phyloP scores from a whole-genome alignment of 1,140 invertebrate species.

The Trichonephila clavata region DNA sequence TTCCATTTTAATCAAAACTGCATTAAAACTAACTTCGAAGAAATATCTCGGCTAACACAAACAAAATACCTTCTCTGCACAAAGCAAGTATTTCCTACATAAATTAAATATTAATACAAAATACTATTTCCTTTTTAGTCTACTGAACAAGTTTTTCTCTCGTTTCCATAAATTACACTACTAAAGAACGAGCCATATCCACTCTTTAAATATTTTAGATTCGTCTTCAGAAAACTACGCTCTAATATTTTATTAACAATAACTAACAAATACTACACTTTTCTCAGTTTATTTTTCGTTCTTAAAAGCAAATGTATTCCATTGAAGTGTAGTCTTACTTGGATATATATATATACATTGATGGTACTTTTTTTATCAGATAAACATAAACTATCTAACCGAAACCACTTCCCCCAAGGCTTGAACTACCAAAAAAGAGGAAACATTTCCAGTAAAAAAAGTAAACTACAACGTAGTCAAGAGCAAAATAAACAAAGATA shows the following conservation, averaged over 20 bases:
- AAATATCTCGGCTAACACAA: too few species aligned
- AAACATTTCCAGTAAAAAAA: slow-evolving; percentile 18
- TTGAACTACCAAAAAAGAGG: background rate
- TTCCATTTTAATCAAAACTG: too few species aligned
- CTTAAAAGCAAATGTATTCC: background rate
- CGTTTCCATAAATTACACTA: background rate
- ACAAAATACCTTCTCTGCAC: too few species aligned
- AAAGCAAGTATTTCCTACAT: too few species aligned
- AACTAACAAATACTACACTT: slow-evolving; percentile 16
- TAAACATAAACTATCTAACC: slow-evolving; percentile 1
- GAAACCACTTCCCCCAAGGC: background rate
- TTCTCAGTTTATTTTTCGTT: background rate
- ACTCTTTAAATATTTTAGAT: background rate
- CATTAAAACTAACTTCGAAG: too few species aligned
- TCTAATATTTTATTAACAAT: slow-evolving; percentile 26
- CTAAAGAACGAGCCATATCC: background rate
- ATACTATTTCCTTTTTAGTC: background rate
- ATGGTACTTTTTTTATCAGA: background rate
- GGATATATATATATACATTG: background rate
- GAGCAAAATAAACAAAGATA: slow-evolving; percentile 51
- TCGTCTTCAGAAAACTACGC: background rate
- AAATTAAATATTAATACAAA: background rate
- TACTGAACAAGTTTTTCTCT: background rate
- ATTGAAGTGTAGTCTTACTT: background rate
- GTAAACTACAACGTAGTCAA: background rate